Conservation (phyloP, 2,797 vertebrate genomes). For the Malacoctenus gilli region DNA sequence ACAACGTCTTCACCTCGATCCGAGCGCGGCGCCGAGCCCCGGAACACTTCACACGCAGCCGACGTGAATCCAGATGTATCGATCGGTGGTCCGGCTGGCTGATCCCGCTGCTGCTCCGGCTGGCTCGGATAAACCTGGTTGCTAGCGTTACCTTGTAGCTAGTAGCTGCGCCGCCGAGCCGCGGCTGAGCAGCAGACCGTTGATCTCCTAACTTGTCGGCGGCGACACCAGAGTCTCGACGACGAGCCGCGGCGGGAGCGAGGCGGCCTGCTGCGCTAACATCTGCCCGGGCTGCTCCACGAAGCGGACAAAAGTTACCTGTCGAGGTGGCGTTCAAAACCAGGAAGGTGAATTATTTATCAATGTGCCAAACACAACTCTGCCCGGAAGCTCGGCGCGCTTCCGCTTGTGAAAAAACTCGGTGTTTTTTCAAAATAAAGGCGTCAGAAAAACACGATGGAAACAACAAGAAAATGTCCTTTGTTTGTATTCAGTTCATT, state of each 20-base stretch:
- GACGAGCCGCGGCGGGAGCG: not conserved
- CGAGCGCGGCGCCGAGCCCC: fast-evolving
- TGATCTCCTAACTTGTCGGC: slow-evolving; percentile 22
- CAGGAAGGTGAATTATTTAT: slow-evolving; percentile 75
- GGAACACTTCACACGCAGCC: fast-evolving
- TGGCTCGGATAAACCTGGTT: slow-evolving; percentile 6
- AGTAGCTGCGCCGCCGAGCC: slow-evolving; percentile 48
- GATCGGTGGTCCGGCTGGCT: not conserved
- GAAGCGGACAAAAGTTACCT: slow-evolving; percentile 61
- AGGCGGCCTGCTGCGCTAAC: not conserved
- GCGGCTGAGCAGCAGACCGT: slow-evolving; percentile 36
- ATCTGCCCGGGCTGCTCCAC: not conserved
- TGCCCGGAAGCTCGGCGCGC: slow-evolving; percentile 59
- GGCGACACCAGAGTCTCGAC: not conserved
- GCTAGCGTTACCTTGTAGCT: slow-evolving; percentile 68
- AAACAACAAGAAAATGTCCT: too few species aligned
- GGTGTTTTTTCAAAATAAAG: slow-evolving; percentile 58
- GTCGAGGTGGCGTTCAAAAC: slow-evolving; percentile 62
- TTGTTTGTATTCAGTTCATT: too few species aligned
- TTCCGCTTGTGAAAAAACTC: slow-evolving; percentile 25
- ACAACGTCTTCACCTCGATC: not conserved
- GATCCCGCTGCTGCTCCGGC: slow-evolving; percentile 4
- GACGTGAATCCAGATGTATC: fast-evolving
- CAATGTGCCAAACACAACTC: slow-evolving; percentile 63
- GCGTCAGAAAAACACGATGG: slow-evolving; percentile 3